These are phyloP conservation scores for Heliconius eleuchia DNA, from an alignment of 1,140 invertebrate genomes.

Conservation along the genomic window DNA sequence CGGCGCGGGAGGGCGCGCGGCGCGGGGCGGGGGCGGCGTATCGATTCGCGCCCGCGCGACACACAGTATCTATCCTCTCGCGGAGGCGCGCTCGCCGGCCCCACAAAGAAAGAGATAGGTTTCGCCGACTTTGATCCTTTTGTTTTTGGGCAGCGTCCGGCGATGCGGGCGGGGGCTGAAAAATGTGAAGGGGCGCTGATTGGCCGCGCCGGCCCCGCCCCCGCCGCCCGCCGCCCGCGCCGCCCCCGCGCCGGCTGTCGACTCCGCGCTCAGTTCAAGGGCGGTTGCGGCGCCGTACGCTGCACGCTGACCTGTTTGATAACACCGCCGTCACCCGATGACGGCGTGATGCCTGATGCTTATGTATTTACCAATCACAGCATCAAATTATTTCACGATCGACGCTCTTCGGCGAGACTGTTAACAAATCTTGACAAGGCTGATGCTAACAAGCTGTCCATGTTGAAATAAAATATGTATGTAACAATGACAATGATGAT, in stretches of 20 bases:
- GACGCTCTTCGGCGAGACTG: neutral
- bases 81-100: conserved; percentile 75
- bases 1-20: conserved; percentile 7
- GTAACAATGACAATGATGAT: neutral
- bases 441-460: conserved; percentile 1
- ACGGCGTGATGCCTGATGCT: conserved; percentile 26
- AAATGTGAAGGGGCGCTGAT: conserved; percentile 79
- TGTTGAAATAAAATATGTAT: conserved; percentile 3
- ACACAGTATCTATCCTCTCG: conserved; percentile 79
- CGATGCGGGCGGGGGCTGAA: conserved; percentile 75
- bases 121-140: conserved; percentile 80
- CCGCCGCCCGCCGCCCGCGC: conserved; percentile 57
- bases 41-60: conserved; percentile 78
- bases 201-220: conserved; percentile 70
- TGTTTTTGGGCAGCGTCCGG: conserved; percentile 80
- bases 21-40: conserved; percentile 55
- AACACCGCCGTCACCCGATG: conserved; percentile 34
- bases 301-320: conserved; percentile 67
- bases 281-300: conserved; percentile 60
- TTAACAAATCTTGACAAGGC: conserved; percentile 13
- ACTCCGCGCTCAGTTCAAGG: conserved; percentile 67
- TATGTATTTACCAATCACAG: conserved; percentile 25
- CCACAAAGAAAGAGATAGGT: conserved; percentile 81
- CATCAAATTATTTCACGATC: conserved; percentile 17
- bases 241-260: conserved; percentile 47